Base-by-base conservation (phyloP, 2,113 vertebrate genomes). In the Beaufortia kweichowensis region DNA sequence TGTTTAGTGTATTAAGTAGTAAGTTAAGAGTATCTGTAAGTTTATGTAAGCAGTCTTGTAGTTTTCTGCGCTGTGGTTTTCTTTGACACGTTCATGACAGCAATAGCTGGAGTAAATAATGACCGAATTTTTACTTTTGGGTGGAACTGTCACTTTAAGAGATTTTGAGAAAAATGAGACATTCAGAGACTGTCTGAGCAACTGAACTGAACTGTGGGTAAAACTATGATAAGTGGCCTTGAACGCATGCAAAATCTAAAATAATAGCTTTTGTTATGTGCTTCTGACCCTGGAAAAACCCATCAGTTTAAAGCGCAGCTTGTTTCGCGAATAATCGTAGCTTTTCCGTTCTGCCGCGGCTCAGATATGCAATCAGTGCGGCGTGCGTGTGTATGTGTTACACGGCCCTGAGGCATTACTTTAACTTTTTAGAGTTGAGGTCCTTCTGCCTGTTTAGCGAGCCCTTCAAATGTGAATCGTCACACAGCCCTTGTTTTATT, bases 381-480 rank as follows among this genome's bases (percentile, higher is more conserved):
- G 82, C 56, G 75, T 84, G 81, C 81, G 83, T 60, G 62, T 85
- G 85, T 84, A 82, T 70, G 75, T 85, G 85, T 84, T 84, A 1
- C 39, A 2, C 61, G 12, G 67, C 77, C 89, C 82, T 80, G 66
- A 70, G 87, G 90, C 86, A 71, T 78, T 15, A 82, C 87, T 85
- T 83, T 91, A 87, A 87, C 89, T 90, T 90, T 91, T 90, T 83
- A 84, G 79, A 83, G 83, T 81, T 76, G 81, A 83, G 75, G 85
- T 85, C 79, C 29, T 70, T 74, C 68, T 78, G 87, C 85, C 88
- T 88, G 86, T 79, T 89, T 90, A 88, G 86, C 69, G 59, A 79
- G 84, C 79, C 81, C 80, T 77, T 82, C 85, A 87, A 88, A 88
- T 86, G 87, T 80, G 86, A 79, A 71, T 39, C 75, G 82, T 79